Conservation (phyloP, 1,140 invertebrate species). For the Listronotus oregonensis region DNA sequence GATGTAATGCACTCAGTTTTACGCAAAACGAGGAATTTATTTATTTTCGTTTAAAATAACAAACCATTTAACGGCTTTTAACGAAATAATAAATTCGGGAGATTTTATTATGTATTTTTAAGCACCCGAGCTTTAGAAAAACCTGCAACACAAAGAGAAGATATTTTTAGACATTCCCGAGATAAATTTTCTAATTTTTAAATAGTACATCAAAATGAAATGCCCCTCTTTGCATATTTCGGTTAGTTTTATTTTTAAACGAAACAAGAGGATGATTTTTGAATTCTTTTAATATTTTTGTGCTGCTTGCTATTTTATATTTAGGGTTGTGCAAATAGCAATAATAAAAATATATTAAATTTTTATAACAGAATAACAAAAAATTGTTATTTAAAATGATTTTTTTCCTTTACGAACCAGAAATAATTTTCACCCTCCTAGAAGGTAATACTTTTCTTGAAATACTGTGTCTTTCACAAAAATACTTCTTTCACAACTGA, state of each 20-base stretch:
- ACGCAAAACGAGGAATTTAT: conserved; percentile 19
- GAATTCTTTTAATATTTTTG: too few species aligned
- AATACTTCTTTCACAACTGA: too few species aligned
- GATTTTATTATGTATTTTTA: conserved; percentile 23
- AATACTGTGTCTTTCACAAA: too few species aligned
- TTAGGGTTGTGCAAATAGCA: too few species aligned
- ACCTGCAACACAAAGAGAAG: conserved; percentile 15
- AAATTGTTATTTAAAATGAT: too few species aligned
- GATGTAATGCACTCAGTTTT: conserved; percentile 16
- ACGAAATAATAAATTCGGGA: conserved; percentile 23
- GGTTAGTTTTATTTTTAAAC: conserved; percentile 19
- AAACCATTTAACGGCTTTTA: conserved; percentile 25
- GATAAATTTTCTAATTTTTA: conserved; percentile 23
- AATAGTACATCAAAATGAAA: conserved; percentile 21
- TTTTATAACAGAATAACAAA: too few species aligned
- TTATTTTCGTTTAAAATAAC: conserved; percentile 22
- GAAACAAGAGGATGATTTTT: neutral
- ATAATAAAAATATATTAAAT: too few species aligned
- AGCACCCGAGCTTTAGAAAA: conserved; percentile 17
- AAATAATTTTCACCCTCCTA: too few species aligned
- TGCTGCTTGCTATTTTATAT: too few species aligned
- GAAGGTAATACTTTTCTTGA: too few species aligned
- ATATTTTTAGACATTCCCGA: conserved; percentile 22
- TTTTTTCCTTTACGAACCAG: too few species aligned
- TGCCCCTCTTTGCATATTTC: conserved; percentile 16